These are phyloP conservation scores for Drosophila repleta DNA, from an alignment of 1,140 invertebrate genomes.

Conservation along the genomic window DNA sequence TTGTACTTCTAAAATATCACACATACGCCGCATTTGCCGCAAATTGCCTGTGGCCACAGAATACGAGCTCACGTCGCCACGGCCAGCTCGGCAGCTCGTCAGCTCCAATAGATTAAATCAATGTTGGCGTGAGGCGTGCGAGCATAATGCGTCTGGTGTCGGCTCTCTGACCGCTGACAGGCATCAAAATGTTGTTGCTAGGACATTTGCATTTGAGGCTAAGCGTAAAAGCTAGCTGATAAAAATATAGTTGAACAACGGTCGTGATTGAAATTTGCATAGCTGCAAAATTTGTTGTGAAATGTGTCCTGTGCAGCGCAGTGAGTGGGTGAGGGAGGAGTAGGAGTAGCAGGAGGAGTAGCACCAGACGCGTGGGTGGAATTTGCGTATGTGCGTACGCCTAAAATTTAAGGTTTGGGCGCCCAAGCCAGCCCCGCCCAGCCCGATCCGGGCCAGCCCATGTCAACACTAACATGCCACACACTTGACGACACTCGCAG, in stretches of 20 bases:
- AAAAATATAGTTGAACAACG: conserved; percentile 55
- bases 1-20: conserved; percentile 35
- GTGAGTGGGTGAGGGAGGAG: background rate
- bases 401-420: conserved; percentile 26
- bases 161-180: conserved; percentile 20
- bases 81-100: no score
- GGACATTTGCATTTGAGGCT: conserved; percentile 56
- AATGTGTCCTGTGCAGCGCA: conserved; percentile 37
- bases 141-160: conserved; percentile 26
- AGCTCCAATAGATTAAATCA: conserved; percentile 67
- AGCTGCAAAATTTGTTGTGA: conserved; percentile 37
- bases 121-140: conserved; percentile 13
- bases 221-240: conserved; percentile 46
- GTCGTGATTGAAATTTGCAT: conserved; percentile 68
- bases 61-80: background rate
- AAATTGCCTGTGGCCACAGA: conserved; percentile 51
- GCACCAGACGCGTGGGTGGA: background rate
- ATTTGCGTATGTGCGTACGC: conserved; percentile 15
- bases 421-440: background rate
- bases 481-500: conserved; percentile 59
- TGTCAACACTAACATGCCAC: conserved; percentile 37
- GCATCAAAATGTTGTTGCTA: conserved; percentile 40
- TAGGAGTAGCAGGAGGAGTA: background rate
- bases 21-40: conserved; percentile 11
- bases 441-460: conserved; percentile 29